phyloP scores from a whole-genome alignment of 1,140 invertebrate genomes.

The Popillia japonica region DNA sequence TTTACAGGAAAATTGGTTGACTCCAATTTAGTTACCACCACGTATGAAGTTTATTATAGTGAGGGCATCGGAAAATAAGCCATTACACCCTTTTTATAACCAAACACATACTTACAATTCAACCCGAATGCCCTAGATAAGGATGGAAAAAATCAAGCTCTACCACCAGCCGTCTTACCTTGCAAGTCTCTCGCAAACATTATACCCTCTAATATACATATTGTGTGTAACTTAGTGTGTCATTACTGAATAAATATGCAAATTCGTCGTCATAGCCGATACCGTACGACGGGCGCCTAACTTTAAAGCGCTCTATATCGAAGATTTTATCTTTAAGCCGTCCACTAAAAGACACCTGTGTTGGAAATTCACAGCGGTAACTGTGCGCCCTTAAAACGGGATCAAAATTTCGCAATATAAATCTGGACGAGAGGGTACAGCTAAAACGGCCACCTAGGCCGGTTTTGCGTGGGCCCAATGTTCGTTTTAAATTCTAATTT shows the following conservation, averaged over 20 bases:
- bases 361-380: background rate
- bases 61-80: no score
- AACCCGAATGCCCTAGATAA: no score
- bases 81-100: no score
- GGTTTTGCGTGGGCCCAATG: background rate
- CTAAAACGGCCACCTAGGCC: background rate
- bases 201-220: no score
- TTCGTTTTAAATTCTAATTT: background rate
- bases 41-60: no score
- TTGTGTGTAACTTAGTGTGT: background rate
- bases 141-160: no score
- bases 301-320: constrained; percentile 1
- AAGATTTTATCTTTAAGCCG: constrained; percentile 10
- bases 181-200: no score
- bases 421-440: background rate
- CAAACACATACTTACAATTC: no score
- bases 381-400: background rate
- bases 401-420: constrained; percentile 11
- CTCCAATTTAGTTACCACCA: no score
- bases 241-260: constrained; percentile 6
- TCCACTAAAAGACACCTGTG: constrained; percentile 9
- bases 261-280: background rate
- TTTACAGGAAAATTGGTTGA: no score
- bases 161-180: no score
- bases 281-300: background rate